phyloP scores from a whole-genome alignment of 2,888 invertebrate species.

The Chaetogeoica ovagalla region DNA sequence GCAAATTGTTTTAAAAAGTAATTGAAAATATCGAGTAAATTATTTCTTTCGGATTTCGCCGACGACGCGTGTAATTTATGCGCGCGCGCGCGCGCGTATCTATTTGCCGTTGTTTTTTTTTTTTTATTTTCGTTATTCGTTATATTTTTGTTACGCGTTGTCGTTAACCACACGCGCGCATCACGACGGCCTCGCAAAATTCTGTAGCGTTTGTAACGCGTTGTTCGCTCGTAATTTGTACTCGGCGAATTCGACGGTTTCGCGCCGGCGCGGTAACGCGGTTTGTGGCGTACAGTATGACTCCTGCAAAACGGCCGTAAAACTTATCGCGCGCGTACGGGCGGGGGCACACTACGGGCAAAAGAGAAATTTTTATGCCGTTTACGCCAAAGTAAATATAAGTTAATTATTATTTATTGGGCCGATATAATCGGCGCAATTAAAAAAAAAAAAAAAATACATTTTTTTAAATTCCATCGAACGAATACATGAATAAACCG shows the following conservation, averaged over 20 bases:
- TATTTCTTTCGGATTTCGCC: conserved; percentile 1
- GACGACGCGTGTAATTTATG: background rate
- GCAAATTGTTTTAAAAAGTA: too few relatives aligned
- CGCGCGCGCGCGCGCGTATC: background rate
- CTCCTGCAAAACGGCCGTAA: background rate
- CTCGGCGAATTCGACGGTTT: conserved; percentile 26
- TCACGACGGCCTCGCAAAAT: background rate
- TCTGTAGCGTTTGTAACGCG: conserved; percentile 4
- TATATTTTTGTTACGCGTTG: background rate
- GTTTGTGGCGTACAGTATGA: too few relatives aligned
- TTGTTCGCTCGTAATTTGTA: background rate
- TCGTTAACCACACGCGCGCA: background rate
- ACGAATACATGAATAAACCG: too few relatives aligned
- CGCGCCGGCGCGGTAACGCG: conserved; percentile 18
- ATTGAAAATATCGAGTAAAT: too few relatives aligned
- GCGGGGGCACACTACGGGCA: conserved; percentile 20
- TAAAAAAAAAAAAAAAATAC: too few relatives aligned
- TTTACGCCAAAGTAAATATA: background rate
- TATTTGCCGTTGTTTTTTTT: background rate
- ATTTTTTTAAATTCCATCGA: too few relatives aligned
- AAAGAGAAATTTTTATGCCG: conserved; percentile 36
- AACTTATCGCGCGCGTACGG: background rate
- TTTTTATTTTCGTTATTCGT: background rate
- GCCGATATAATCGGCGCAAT: too few relatives aligned
- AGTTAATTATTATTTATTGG: too few relatives aligned